Percentiles rank a stretch among this genome's conserved stretches.
Evolutionary conservation across 2,888 invertebrate species (phyloP).

Genomic region (Drosophila monieri): DNA sequence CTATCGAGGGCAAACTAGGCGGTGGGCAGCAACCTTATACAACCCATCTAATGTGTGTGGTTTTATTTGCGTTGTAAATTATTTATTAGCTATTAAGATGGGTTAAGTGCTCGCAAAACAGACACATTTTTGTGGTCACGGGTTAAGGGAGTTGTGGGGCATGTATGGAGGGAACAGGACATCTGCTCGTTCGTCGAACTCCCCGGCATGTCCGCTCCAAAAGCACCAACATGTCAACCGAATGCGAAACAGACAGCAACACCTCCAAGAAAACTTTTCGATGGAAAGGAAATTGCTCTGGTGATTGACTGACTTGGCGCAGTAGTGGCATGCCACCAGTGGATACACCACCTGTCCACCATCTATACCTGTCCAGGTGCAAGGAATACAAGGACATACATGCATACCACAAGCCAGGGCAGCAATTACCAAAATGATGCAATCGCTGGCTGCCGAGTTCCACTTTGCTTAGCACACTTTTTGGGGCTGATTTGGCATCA

Average conservation of each 20-base stretch:
- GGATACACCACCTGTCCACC: too few species aligned
- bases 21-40: constrained; percentile 6
- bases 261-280: constrained; percentile 11
- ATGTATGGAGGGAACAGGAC: constrained; percentile 11
- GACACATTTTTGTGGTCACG: background rate
- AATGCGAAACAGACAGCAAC: constrained; percentile 10
- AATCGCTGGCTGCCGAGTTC: constrained; percentile 1
- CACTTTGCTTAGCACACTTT: constrained; percentile 22
- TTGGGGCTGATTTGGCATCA: constrained; percentile 13
- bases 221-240: constrained; percentile 18
- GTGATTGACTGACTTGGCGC: constrained; percentile 31
- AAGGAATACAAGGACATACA: constrained; percentile 5
- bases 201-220: constrained; percentile 7
- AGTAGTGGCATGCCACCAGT: constrained; percentile 3
- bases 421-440: constrained; percentile 15
- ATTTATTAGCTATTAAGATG: constrained; percentile 61
- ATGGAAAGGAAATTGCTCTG: constrained; percentile 17
- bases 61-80: constrained; percentile 47
- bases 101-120: constrained; percentile 30
- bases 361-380: constrained; percentile 18
- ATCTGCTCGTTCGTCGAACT: constrained; percentile 12
- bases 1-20: background rate
- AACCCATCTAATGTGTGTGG: constrained; percentile 23
- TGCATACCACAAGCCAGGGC: background rate
- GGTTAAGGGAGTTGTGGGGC: background rate